Base-by-base conservation (phyloP, 1,140 invertebrate genomes). In the Cydia splendana region DNA sequence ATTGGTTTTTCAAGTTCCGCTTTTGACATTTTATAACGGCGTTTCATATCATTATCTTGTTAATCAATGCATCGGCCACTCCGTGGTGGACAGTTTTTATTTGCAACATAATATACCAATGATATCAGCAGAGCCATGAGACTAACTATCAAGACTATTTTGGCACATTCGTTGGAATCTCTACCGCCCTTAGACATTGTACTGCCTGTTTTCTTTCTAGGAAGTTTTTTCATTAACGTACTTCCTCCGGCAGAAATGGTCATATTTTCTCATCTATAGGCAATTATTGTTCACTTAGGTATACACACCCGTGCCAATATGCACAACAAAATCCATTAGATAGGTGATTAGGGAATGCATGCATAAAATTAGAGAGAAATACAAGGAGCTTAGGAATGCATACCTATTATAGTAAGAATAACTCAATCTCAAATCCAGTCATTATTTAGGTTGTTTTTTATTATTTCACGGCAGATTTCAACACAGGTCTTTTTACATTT, bases 241-340 rank as follows among this genome's bases (percentile, higher is more conserved):
- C 20, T 62, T 24, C 4, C 6, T 7, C n/a, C 57, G 5, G 6
- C 20, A 62, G 20, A 2, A 10, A 6, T 24, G 57, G 20, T 24
- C 57, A 62, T 62, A 62, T 24, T 62, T 62, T 62, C 24, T 24
- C 24, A n/a, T n/a, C n/a, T n/a, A n/a, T n/a, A n/a, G n/a, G n/a
- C 24, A 24, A 2, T 24, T 24, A 24, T 24, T 24, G 24, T 24
- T 24, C 24, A 51, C 13, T 51, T 51, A 15, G 13, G 15, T 24
- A 18, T 0, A 24, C 57, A 62, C 10, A 62, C 10, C 9, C 24
- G 20, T 20, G 20, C 10, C 18, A 62, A 24, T 62, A 62, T 62
- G 57, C 20, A 0, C 7, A 20, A 18, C 9, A 24, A 24, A 24
- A 24, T 20, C 51, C 51, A 53, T 53, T 18, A 53, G 51, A 53